Percentiles rank a stretch among this genome's conserved stretches.
Evolutionary conservation across 2,797 vertebrate genomes (phyloP).

Genomic region (Vipera ursinii): DNA sequence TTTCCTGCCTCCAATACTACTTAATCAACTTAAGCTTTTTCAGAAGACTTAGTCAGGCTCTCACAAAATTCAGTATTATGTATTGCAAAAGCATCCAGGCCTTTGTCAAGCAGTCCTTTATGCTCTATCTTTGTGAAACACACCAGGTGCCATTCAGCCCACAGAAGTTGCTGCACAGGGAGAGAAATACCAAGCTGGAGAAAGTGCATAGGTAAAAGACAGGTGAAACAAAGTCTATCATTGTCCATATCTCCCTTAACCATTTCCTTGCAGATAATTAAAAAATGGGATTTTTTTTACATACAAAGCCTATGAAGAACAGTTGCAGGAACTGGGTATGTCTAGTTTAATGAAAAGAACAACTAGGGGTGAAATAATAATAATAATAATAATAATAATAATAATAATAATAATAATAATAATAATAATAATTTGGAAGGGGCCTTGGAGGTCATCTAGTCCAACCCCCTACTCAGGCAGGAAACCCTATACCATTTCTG

Average conservation of each 20-base stretch:
- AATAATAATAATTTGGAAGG: too few relatives aligned
- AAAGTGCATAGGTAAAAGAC: neutral
- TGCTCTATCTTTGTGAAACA: neutral
- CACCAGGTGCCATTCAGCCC: neutral
- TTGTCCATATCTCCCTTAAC: neutral
- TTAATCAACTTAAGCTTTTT: neutral
- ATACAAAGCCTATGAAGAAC: neutral
- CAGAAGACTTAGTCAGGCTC: neutral
- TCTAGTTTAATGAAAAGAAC: neutral
- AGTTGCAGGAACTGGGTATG: neutral
- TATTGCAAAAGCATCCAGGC: neutral
- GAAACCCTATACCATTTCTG: too few relatives aligned
- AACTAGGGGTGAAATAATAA: neutral
- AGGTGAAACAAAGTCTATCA: neutral
- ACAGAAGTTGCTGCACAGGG: neutral
- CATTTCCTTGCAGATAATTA: neutral
- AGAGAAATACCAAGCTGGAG: neutral
- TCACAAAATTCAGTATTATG: neutral
- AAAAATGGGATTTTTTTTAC: neutral
- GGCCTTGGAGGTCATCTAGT: too few relatives aligned
- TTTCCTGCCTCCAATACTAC: neutral
- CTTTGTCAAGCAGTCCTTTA: neutral
- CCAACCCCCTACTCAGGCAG: too few relatives aligned
- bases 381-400: too few relatives aligned
- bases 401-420: too few relatives aligned